Base-by-base conservation (phyloP, 2,888 invertebrate genomes). In the Craniophora ligustri region DNA sequence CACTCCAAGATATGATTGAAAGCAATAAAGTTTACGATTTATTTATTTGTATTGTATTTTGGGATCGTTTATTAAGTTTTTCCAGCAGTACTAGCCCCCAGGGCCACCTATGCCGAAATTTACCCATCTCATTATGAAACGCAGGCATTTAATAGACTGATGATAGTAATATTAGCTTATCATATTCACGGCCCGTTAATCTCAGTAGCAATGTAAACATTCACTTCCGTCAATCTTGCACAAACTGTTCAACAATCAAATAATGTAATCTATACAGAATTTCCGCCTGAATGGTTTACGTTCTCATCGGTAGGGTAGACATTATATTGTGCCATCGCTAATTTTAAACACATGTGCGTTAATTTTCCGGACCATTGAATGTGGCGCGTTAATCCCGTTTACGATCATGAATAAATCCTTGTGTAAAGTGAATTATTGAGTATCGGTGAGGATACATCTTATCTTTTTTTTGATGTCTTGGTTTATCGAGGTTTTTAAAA, bases 291-390 rank as follows among this genome's bases (percentile, higher is more conserved):
- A 8, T 23, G 36, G 39, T 46, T 34, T 16, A 45, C 15, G 26
- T 42, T 51, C 18, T 18, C 35, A 40, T 26, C 35, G 32, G 18
- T 58, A 47, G 31, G 49, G 36, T 39, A 40, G 40, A 26, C 35
- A 57, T 54, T 61, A 65, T 60, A 74, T 66, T 75, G 64, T 74
- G 58, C 56, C 65, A 53, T 60, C 50, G 69, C 69, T 77, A 76
- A 80, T 79, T 78, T 78, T 69, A 63, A 71, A 63, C 81, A 78
- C 78, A 82, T 81, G 65, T 79, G 77, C 72, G 73, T 76, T 78
- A 77, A 84, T 84, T 82, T 82, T 79, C 79, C 73, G 35, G 57
- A 57, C 69, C 81, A 82, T 67, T 75, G 84, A 81, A 78, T 78
- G 59, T 72, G 59, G 69, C 66, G 76, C 48, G 70, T 61, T 81